phyloP scores from a whole-genome alignment of 2,888 invertebrate genomes.

The Xestia sexstrigata region DNA sequence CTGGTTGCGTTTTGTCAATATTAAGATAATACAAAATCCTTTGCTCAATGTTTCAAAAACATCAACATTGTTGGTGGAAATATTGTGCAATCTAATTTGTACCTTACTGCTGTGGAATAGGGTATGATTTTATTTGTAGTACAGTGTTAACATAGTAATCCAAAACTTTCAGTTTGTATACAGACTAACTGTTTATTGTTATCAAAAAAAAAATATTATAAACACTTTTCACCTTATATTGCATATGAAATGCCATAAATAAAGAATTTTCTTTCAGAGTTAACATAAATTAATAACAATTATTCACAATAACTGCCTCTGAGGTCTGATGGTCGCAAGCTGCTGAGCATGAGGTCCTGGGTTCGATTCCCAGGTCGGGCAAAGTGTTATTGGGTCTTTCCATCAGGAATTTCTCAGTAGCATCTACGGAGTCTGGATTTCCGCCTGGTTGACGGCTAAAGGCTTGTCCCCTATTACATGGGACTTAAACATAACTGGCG shows the following conservation, averaged over 20 bases:
- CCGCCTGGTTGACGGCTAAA: too few species aligned
- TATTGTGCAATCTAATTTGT: slow-evolving; percentile 1
- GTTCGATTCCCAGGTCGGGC: too few species aligned
- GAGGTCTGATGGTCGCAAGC: too few species aligned
- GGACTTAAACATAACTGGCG: too few species aligned
- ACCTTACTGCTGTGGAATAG: background rate
- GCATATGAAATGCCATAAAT: background rate
- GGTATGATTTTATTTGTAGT: background rate
- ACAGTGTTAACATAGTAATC: background rate
- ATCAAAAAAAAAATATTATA: background rate
- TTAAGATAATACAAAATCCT: slow-evolving; percentile 34
- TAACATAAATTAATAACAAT: background rate
- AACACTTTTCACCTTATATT: too few species aligned
- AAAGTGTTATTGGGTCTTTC: too few species aligned
- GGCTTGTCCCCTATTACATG: too few species aligned
- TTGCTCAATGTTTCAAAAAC: slow-evolving; percentile 6
- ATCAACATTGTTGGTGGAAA: background rate
- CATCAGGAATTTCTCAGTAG: too few species aligned
- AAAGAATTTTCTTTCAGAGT: background rate
- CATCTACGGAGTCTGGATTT: too few species aligned
- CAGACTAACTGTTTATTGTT: background rate
- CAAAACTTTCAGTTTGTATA: too few species aligned
- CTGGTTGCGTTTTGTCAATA: slow-evolving; percentile 39
- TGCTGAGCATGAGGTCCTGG: too few species aligned
- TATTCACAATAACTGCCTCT: too few species aligned